Evolutionary conservation across 2,113 vertebrate genomes (phyloP).

Genomic region (Trachemys scripta): DNA sequence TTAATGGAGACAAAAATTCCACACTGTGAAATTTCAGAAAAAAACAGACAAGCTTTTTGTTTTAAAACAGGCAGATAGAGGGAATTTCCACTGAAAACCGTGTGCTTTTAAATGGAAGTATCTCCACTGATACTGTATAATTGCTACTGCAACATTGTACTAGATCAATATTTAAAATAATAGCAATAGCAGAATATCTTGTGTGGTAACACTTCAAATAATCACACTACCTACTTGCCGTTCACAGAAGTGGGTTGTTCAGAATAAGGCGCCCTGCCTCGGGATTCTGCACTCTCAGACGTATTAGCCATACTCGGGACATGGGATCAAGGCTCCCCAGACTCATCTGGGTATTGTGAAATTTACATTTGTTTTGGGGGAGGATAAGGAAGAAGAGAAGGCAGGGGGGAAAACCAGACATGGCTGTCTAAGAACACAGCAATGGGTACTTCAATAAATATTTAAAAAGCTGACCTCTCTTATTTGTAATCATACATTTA

Average conservation of each 20-base stretch:
- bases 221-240: neutral
- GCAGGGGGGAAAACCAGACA: neutral
- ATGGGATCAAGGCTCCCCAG: accelerated
- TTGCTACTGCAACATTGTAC: neutral
- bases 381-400: neutral
- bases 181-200: neutral
- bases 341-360: neutral
- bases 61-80: neutral
- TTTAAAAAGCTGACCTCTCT: neutral
- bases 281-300: neutral
- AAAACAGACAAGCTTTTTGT: neutral
- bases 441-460: neutral
- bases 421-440: neutral
- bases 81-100: neutral
- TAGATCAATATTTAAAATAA: neutral
- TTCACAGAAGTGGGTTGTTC: neutral
- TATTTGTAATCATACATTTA: neutral
- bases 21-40: neutral
- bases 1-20: neutral
- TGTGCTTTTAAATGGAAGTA: neutral
- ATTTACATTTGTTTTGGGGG: neutral
- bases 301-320: neutral
- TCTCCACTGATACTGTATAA: neutral
- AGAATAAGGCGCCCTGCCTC: neutral
- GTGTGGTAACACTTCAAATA: neutral